Evolutionary conservation across 2,113 vertebrate species (phyloP).

Genomic region (Ahaetulla prasina): DNA sequence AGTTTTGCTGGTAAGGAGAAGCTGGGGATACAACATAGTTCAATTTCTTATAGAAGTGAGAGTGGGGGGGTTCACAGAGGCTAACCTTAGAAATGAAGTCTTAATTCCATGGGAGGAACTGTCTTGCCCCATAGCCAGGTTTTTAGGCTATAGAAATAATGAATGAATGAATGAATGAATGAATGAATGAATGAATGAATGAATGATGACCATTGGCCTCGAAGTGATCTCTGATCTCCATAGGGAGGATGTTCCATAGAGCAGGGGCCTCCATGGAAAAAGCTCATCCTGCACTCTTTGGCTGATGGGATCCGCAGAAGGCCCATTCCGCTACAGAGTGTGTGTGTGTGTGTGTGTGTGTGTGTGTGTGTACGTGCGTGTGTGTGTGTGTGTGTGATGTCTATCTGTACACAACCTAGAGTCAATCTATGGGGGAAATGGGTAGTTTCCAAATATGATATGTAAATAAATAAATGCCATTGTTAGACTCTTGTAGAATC

Average conservation of each 20-base stretch:
- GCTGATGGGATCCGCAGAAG: not conserved
- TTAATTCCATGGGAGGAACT: not conserved
- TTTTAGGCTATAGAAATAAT: no score
- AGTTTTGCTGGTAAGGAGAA: not conserved
- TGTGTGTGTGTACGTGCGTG: no score
- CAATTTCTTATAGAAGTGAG: not conserved
- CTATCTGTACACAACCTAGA: not conserved
- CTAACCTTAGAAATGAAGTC: not conserved
- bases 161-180: no score
- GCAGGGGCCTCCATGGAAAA: no score
- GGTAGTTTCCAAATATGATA: not conserved
- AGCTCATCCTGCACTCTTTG: not conserved
- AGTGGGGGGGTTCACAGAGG: not conserved
- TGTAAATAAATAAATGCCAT: not conserved
- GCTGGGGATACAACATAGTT: not conserved
- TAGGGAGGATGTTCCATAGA: no score
- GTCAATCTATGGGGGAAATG: not conserved
- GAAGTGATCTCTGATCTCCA: no score
- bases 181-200: no score
- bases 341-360: no score
- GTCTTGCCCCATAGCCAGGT: not conserved
- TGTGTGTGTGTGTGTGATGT: not conserved
- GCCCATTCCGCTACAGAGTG: not conserved
- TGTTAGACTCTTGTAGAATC: not conserved
- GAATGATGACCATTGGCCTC: no score